Evolutionary conservation across 2,113 vertebrate species (phyloP), one percentile per base, ranked within the genome.

Genomic region (Euleptes europaea): DNA sequence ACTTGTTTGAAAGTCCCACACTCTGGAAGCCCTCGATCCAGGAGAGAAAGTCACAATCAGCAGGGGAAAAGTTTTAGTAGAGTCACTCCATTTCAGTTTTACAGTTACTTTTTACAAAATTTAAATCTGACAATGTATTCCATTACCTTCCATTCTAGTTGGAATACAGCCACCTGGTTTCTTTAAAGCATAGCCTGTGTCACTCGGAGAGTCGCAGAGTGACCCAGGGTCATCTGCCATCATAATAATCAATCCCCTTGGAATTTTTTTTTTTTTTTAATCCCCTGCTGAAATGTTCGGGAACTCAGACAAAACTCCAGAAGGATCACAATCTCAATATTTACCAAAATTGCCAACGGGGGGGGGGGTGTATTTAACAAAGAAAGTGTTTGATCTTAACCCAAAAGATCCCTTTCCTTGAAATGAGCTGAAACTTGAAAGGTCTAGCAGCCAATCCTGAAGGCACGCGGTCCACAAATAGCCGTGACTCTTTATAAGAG

Each of bases 61-160:
- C 15, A 8, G 57, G 42, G 54, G 40, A 4, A 6, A 35, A n/a
- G 14, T 23, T 40, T 66, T 1, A 28, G 60, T 9, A 10, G 60
- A 63, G 60, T 10, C 87, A 31, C 77, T 89, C 71, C n/a, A 1
- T 47, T 79, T 80, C 3, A 40, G 75, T 83, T 78, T 85, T 84
- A 90, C 84, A 85, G 81, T 63, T 80, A 49, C 60, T 74, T 88
- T 79, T 76, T 72, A 72, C 66, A 15, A 28, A 51, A 66, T 5
- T 38, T 78, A 87, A 85, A 88, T 83, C 86, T 26, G 49, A 0
- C 1, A 78, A 49, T 11, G 40, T 2, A 44, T 10, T 80, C 83
- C 47, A 94, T 93, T 91, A 88, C 90, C 88, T 88, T 67, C 84
- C 91, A 85, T 90, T 84, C 69, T 88, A 83, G 88, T 89, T 72